A percentile compares a stretch with the other conserved stretches of the same genome.
phyloP scores from a whole-genome alignment of 2,888 invertebrate genomes.

The Gastracanthus pulcherrimus region DNA sequence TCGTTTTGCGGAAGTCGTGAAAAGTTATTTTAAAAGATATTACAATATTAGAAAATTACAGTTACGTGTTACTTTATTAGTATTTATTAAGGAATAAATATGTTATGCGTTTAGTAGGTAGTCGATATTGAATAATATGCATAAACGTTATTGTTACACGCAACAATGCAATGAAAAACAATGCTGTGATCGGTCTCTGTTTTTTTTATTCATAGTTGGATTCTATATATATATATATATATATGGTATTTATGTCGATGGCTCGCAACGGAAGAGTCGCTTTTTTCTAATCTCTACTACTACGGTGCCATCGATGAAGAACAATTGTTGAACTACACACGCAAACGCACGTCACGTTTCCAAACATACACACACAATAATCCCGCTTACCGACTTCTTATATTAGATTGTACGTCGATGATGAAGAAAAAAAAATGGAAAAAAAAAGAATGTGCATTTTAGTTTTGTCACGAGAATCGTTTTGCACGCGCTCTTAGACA shows the following conservation, averaged over 20 bases:
- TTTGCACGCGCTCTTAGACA: conserved; percentile 50
- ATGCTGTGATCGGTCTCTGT: background rate
- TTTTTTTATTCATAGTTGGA: conserved; percentile 36
- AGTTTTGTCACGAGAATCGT: conserved; percentile 33
- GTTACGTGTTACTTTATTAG: background rate
- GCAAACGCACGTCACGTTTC: conserved; percentile 21
- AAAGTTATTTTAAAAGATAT: background rate
- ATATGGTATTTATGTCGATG: conserved; percentile 32
- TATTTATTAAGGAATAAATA: conserved; percentile 12
- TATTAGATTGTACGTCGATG: conserved; percentile 13
- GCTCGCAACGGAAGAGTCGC: conserved; percentile 18
- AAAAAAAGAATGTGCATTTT: conserved; percentile 41
- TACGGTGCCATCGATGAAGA: conserved; percentile 44
- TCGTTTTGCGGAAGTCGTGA: background rate
- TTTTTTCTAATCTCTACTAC: conserved; percentile 24
- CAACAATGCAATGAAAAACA: conserved; percentile 31
- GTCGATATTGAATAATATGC: conserved; percentile 15
- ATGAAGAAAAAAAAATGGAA: too few relatives aligned
- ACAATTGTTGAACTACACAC: conserved; percentile 42
- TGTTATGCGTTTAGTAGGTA: background rate
- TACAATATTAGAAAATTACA: background rate
- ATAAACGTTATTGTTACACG: conserved; percentile 10
- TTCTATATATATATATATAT: conserved; percentile 23
- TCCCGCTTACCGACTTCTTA: conserved; percentile 19
- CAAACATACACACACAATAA: conserved; percentile 27